Evolutionary conservation across 2,113 vertebrate genomes (phyloP), one percentile per base, ranked within the genome.

Genomic region (Pachypanchax playfairii): DNA sequence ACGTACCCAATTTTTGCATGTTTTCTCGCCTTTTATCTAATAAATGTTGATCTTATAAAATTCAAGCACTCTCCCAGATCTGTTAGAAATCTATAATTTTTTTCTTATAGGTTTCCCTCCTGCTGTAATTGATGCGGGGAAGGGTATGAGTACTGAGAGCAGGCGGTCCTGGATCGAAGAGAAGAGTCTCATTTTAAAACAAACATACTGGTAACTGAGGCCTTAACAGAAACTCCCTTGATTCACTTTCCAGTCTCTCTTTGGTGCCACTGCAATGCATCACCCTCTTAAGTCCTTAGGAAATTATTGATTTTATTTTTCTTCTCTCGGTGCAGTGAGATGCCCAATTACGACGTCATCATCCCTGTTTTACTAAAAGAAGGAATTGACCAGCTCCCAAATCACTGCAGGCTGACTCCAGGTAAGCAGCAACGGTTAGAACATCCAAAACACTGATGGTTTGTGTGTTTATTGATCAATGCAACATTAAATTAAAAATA

Each of bases 401-500:
- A 93, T 31, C 93, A 93, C 81, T 97, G 95, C 86, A 92, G 80
- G 65, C 94, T 97, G 55, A 96, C 94, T 38, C 94, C 95, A 93
- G 95, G 95, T 97, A 93, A 72, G 52, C 51, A n/a, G 25, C 73
- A 25, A 11, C 21, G 36, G 25, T 50, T 43, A 29, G 20, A 53
- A 11, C 13, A 44, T 67, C 44, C 51, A 18, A 57, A 64, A 57
- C 14, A 0, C 21, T n/a, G 62, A 63, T 53, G n/a, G 11, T 22
- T 17, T 55, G 48, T 57, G 58, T 59, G 75, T 70, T 60, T 75
- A 88, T 86, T 17, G 86, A 86, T 82, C 64, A 1, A 6, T 10
- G 60, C 55, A n/a, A 4, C 29, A 12, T 50, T 55, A 79, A 80
- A 66, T 57, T 49, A 48, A 55, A 65, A 74, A 83, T 78, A 71